Base-by-base conservation (phyloP, 2,113 vertebrate genomes). In the Psophia crepitans region DNA sequence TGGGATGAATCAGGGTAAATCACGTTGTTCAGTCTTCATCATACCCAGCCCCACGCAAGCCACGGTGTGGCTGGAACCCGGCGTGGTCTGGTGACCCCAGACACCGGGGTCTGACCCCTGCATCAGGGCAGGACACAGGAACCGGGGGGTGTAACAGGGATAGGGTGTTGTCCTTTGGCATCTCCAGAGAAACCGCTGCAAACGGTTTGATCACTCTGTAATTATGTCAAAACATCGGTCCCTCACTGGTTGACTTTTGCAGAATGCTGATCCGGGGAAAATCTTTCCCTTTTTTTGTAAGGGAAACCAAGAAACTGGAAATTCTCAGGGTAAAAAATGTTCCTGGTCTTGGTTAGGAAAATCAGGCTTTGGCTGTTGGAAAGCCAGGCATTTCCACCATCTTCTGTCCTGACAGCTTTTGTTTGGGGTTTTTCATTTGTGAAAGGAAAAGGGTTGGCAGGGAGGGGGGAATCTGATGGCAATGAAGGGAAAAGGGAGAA, bases 321-420 rank as follows among this genome's bases (percentile, higher is more conserved):
- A 94, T 90, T 89, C 64, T 93, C 61, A 84, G 70, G 41, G 64
- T 79, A 64, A 79, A 77, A 93, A 64, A 16, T 71, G 23, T 85
- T 96, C 90, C 54, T 88, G 83, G 49, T 65, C 76, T 58, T 41
- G 35, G 81, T 91, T 89, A 54, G 78, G 44, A 91, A 68, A 93
- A 85, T 30, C 43, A 69, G 44, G 58, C 81, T 95, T 56, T 75
- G 80, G 87, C 71, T 90, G n/a, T 41, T 49, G 70, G 63, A 57
- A 93, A 86, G 60, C 49, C 46, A 57, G 63, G 89, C 73, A 58
- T 84, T 60, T 88, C 89, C 76, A 80, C 86, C 64, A 81, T 89
- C 86, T 96, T 92, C 95, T 96, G 92, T 89, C 87, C 92, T 92
- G 89, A 97, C 94, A 95, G 96, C 91, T 97, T 96, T 96, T 96